Evolutionary conservation across 2,888 invertebrate species (phyloP).

Genomic region (Eristalinus sepulchralis): DNA sequence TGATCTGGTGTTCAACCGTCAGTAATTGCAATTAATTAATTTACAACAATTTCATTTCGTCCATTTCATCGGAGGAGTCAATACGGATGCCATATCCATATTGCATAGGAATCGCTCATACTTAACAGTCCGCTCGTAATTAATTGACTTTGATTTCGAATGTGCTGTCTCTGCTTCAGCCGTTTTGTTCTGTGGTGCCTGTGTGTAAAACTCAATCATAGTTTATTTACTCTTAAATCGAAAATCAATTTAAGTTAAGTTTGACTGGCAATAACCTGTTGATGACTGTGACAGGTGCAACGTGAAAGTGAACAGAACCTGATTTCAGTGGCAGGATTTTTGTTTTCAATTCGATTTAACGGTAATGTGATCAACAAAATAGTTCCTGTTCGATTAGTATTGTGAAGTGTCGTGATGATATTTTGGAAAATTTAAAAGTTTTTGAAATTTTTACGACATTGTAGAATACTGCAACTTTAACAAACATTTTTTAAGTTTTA

Average conservation of each 20-base stretch:
- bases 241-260: neutral
- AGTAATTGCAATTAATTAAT: conserved; percentile 78
- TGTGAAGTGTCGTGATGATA: neutral
- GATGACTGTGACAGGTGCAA: neutral
- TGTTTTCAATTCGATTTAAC: neutral
- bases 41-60: conserved; percentile 75
- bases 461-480: too few relatives aligned
- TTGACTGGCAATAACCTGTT: conserved; percentile 37
- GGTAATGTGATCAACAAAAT: neutral
- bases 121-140: conserved; percentile 50
- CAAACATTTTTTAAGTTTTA: too few relatives aligned
- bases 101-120: conserved; percentile 20
- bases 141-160: conserved; percentile 62
- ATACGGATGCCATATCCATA: conserved; percentile 53
- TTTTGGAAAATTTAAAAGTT: neutral
- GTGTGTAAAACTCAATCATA: conserved; percentile 31
- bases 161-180: neutral
- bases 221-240: neutral
- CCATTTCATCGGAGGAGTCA: conserved; percentile 40
- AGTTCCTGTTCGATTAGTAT: neutral
- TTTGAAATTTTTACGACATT: too few relatives aligned
- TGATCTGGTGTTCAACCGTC: conserved; percentile 25
- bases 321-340: conserved; percentile 1
- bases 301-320: neutral
- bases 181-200: conserved; percentile 21